Evolutionary conservation across 2,113 vertebrate genomes (phyloP), one percentile per base, ranked within the genome.

Genomic region (Syngnathus floridae): DNA sequence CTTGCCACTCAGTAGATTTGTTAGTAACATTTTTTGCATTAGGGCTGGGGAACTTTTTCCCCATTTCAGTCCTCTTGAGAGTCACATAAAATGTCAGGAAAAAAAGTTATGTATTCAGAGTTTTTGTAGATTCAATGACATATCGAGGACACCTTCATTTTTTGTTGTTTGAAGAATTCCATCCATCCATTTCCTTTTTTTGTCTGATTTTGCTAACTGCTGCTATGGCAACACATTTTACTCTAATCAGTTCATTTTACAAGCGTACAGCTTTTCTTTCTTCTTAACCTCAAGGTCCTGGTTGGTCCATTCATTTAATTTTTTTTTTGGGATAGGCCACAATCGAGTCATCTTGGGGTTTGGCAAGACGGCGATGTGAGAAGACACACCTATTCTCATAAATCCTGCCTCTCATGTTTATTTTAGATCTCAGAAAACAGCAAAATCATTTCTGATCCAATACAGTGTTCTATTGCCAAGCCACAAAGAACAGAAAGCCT

Each of bases 331-430:
- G 40, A 26, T 5, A 61, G 59, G 21, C 38, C 59, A 43, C n/a
- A 61, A 26, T 61, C 11, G 38, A 40, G 21, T 61, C 40, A 22
- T 61, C 13, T 61, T 56, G 54, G 26, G 54, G 54, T 35, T 56
- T 56, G 54, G 54, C 54, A 56, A 56, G 26, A 31, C 35, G 26
- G 59, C 14, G 59, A 22, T 45, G 40, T 61, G 21, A 61, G 35
- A 37, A 37, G 59, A 61, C 59, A 43, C 59, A 61, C 40, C 40
- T 61, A 22, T 61, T 61, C 40, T 41, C 58, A 14, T 41, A 41
- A 22, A 14, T 41, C 58, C 58, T 26, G 21, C 58, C 58, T 61
- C 37, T 43, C 58, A 40, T n/a, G 36, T 37, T 13, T 41, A 60
- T 40, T 41, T 54, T 26, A 22, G 52, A 31, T 54, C 22, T 31